Evolutionary conservation across 2,888 invertebrate species (phyloP).

Genomic region (Tiphia femorata): DNA sequence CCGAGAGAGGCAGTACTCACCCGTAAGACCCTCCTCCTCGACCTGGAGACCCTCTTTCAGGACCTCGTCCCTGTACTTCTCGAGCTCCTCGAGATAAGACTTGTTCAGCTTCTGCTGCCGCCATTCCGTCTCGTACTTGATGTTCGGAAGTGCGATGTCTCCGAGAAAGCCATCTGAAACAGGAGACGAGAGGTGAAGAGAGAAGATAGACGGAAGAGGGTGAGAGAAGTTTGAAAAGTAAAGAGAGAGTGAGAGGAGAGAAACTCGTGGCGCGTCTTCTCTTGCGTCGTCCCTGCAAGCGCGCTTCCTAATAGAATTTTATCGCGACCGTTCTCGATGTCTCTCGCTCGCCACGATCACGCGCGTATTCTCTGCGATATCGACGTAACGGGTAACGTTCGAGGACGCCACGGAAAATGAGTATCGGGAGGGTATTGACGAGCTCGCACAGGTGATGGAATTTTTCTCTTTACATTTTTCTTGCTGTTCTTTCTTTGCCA

Average conservation of each 20-base stretch:
- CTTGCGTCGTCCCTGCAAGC: background rate
- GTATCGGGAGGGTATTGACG: too few species aligned
- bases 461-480: too few species aligned
- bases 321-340: background rate
- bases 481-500: too few species aligned
- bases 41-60: conserved; percentile 85
- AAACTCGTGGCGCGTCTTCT: too few species aligned
- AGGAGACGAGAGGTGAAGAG: too few species aligned
- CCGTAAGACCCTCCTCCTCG: conserved; percentile 86
- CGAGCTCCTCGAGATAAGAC: conserved; percentile 82
- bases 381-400: too few species aligned
- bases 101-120: conserved; percentile 74
- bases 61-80: conserved; percentile 85
- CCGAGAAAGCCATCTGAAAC: conserved; percentile 82
- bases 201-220: background rate
- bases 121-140: conserved; percentile 70
- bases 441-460: too few species aligned
- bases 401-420: too few species aligned
- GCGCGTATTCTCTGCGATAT: too few species aligned
- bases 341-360: background rate
- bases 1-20: conserved; percentile 63
- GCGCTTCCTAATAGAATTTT: background rate
- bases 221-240: too few species aligned
- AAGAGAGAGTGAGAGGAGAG: too few species aligned
- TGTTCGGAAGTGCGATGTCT: conserved; percentile 84